phyloP scores from a whole-genome alignment of 2,113 vertebrate genomes.

The Brachirus orientalis region DNA sequence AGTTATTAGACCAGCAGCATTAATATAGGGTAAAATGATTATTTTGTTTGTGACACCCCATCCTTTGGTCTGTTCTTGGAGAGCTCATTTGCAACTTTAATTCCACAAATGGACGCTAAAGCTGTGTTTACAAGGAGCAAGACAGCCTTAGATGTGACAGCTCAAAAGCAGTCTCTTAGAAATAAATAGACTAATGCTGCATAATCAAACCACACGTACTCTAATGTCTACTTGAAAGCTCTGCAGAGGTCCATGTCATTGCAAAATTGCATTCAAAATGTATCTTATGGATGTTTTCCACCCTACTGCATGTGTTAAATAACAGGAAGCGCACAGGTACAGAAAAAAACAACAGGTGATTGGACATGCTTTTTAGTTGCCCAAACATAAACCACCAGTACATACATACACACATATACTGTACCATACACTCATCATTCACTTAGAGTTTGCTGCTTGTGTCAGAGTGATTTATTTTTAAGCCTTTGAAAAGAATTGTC shows the following conservation, averaged over 20 bases:
- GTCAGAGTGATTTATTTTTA: conserved; percentile 34
- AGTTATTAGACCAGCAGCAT: conserved; percentile 41
- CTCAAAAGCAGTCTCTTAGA: conserved; percentile 59
- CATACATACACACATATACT: background rate
- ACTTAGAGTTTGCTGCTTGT: conserved; percentile 11
- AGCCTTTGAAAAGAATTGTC: conserved; percentile 45
- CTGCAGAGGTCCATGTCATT: conserved; percentile 35
- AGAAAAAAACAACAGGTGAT: conserved; percentile 39
- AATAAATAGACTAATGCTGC: conserved; percentile 66
- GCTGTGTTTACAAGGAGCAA: conserved; percentile 64
- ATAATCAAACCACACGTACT: conserved; percentile 67
- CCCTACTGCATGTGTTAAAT: conserved; percentile 19
- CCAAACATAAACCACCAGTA: conserved; percentile 23
- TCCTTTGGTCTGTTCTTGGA: conserved; percentile 54
- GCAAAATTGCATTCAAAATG: conserved; percentile 57
- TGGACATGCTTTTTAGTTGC: conserved; percentile 26
- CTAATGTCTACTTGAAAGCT: conserved; percentile 57
- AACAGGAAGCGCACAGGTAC: conserved; percentile 10
- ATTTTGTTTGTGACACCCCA: conserved; percentile 41
- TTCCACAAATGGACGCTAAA: conserved; percentile 71
- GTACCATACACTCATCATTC: conserved; percentile 3
- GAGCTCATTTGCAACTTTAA: conserved; percentile 73
- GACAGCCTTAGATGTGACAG: conserved; percentile 63
- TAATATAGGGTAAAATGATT: conserved; percentile 57
- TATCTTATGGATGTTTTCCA: conserved; percentile 9